phyloP scores from a whole-genome alignment of 2,113 vertebrate genomes.

The Gadus macrocephalus region DNA sequence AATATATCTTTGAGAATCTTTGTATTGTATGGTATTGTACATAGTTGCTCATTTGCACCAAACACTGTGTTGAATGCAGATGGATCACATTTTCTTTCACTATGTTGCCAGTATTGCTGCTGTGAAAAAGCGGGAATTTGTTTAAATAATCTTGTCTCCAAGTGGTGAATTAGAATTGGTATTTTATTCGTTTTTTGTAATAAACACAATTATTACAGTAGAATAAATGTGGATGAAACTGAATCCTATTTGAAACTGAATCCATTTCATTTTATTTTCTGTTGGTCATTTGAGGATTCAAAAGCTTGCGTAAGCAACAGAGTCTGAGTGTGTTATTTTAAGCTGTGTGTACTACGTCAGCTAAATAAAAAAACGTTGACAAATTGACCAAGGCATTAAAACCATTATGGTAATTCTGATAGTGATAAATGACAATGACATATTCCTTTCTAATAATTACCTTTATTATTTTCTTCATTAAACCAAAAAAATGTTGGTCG shows the following conservation, averaged over 20 bases:
- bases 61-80: slow-evolving; percentile 25
- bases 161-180: neutral
- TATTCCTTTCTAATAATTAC: too few relatives aligned
- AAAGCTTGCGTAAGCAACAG: too few relatives aligned
- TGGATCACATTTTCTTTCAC: slow-evolving; percentile 28
- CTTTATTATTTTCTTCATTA: too few relatives aligned
- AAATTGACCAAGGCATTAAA: too few relatives aligned
- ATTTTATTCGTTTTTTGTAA: neutral
- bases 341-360: too few relatives aligned
- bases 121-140: slow-evolving; percentile 5
- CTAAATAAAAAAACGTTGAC: too few relatives aligned
- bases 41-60: slow-evolving; percentile 45
- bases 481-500: too few relatives aligned
- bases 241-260: slow-evolving; percentile 11
- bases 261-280: neutral
- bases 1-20: slow-evolving; percentile 20
- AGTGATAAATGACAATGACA: too few relatives aligned
- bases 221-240: slow-evolving; percentile 13
- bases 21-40: slow-evolving; percentile 31
- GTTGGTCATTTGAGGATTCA: too few relatives aligned
- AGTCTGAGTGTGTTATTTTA: neutral
- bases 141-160: too few relatives aligned
- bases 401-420: too few relatives aligned
- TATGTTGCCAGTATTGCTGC: slow-evolving; percentile 24
- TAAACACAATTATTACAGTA: neutral